These are phyloP conservation scores for Petrocephalus schoutedeni DNA, from an alignment of 2,797 vertebrate genomes.

Conservation along the genomic window DNA sequence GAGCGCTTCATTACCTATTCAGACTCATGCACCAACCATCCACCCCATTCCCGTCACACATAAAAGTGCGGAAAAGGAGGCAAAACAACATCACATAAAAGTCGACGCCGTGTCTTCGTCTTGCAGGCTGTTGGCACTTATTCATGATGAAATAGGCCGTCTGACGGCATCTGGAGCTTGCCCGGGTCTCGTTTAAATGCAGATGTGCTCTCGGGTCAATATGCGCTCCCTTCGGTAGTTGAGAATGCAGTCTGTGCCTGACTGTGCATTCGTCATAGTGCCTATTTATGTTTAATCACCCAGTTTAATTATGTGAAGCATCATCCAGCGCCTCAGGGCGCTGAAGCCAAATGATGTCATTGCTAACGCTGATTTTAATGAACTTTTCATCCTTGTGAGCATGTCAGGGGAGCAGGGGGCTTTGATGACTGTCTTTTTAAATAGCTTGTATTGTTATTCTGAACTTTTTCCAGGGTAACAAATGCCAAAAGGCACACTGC, in stretches of 20 bases:
- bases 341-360: not conserved
- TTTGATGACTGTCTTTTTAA: not conserved
- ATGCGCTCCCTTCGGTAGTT: not conserved
- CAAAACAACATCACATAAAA: not conserved
- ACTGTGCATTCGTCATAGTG: not conserved
- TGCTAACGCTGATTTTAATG: not conserved
- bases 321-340: not conserved
- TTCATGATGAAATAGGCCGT: not conserved
- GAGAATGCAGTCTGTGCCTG: not conserved
- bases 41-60: not conserved
- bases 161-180: not conserved
- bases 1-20: not conserved
- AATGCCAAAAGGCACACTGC: not conserved
- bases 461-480: not conserved
- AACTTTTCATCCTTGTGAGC: not conserved
- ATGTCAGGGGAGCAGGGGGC: not conserved
- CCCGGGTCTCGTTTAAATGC: not conserved
- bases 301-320: slow-evolving; percentile 7
- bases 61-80: not conserved
- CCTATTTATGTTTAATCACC: not conserved
- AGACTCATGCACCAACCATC: not conserved
- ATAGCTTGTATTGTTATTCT: not conserved
- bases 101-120: not conserved
- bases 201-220: not conserved
- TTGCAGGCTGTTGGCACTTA: not conserved